Evolutionary conservation across 2,797 vertebrate species (phyloP).

Genomic region (Neostethus bicornis): DNA sequence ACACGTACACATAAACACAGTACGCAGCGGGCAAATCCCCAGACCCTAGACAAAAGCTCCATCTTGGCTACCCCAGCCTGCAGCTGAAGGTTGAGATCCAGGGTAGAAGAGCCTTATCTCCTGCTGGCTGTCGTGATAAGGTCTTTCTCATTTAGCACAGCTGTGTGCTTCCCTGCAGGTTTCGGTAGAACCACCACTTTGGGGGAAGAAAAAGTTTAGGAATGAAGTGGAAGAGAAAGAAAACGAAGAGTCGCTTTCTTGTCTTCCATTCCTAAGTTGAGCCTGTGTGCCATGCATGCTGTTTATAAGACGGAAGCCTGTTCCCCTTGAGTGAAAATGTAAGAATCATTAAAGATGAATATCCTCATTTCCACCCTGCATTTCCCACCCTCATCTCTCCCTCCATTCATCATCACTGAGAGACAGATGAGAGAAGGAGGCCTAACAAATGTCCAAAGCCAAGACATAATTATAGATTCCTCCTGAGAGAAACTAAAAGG

Average conservation of each 20-base stretch:
- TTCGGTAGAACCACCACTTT: conserved; percentile 20
- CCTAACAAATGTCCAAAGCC: conserved; percentile 33
- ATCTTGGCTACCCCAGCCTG: conserved; percentile 37
- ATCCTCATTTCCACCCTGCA: conserved; percentile 50
- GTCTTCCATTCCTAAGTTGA: conserved; percentile 28
- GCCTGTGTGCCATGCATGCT: conserved; percentile 29
- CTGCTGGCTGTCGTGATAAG: conserved; percentile 78
- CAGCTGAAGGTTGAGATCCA: conserved; percentile 58
- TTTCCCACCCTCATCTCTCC: conserved; percentile 5
- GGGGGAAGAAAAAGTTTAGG: conserved; percentile 22
- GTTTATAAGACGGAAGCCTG: conserved; percentile 64
- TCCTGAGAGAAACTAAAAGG: conserved; percentile 8
- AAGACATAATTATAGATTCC: conserved; percentile 7
- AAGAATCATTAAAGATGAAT: conserved; percentile 79
- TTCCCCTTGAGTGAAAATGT: conserved; percentile 62
- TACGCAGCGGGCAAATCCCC: conserved; percentile 51
- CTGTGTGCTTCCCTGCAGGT: conserved; percentile 35
- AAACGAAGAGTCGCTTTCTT: conserved; percentile 27
- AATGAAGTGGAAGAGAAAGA: conserved; percentile 21
- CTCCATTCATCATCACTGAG: conserved; percentile 24
- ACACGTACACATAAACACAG: conserved; percentile 34
- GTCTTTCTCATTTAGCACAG: conserved; percentile 61
- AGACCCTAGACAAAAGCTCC: conserved; percentile 42
- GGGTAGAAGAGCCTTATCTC: conserved; percentile 61
- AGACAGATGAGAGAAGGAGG: conserved; percentile 21